phyloP scores from a whole-genome alignment of 2,888 invertebrate species.

The Callimorpha dominula region DNA sequence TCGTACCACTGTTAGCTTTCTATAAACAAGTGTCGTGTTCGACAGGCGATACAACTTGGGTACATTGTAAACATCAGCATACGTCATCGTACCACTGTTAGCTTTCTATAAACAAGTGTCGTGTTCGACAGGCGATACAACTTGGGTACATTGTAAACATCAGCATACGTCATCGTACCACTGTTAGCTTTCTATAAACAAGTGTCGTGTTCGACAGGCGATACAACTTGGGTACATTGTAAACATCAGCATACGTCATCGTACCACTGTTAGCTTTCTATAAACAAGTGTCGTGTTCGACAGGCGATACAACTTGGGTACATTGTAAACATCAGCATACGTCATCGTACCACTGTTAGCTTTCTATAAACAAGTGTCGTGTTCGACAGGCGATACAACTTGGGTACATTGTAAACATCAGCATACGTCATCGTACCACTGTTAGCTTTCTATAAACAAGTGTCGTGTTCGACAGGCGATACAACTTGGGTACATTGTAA shows the following conservation, averaged over 20 bases:
- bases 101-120: neutral
- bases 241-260: neutral
- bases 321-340: neutral
- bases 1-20: too few relatives aligned
- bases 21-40: neutral
- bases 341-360: too few relatives aligned
- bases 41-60: constrained; percentile 5
- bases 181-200: neutral
- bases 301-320: constrained; percentile 5
- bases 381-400: constrained; percentile 5
- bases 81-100: too few relatives aligned
- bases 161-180: too few relatives aligned
- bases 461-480: constrained; percentile 2
- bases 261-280: too few relatives aligned
- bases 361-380: neutral
- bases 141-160: neutral
- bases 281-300: neutral
- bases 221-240: neutral
- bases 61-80: neutral
- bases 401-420: neutral
- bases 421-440: too few relatives aligned
- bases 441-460: neutral
- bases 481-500: neutral
- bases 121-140: constrained; percentile 7
- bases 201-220: neutral